Conservation (phyloP, 2,888 invertebrate species). For the Microplitis deprimator region DNA sequence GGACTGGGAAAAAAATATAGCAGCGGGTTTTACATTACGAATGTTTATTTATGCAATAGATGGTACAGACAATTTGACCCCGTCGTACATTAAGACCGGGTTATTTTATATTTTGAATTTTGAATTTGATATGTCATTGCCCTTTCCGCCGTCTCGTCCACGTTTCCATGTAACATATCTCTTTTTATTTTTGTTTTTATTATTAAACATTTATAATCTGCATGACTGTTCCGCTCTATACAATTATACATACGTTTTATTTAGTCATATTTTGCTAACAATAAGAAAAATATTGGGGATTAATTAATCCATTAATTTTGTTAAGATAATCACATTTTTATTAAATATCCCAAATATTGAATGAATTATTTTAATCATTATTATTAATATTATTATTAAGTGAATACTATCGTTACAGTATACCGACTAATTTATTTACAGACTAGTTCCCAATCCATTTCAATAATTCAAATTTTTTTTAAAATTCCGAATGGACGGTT, state of each 20-base stretch:
- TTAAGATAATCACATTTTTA: conserved; percentile 35
- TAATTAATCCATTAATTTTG: conserved; percentile 19
- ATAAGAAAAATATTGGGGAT: conserved; percentile 39
- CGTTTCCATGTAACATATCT: neutral
- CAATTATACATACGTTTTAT: neutral
- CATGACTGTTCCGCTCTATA: neutral
- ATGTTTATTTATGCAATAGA: conserved; percentile 24
- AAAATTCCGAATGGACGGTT: neutral
- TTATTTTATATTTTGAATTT: neutral
- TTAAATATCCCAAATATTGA: conserved; percentile 30
- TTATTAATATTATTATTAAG: neutral
- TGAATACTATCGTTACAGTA: conserved; percentile 28
- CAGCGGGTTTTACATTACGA: neutral
- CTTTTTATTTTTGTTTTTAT: no score
- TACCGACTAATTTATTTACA: conserved; percentile 27
- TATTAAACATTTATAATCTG: neutral
- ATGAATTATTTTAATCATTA: conserved; percentile 17
- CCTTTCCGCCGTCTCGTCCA: neutral
- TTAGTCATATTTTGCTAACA: conserved; percentile 16
- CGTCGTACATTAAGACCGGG: neutral
- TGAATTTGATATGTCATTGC: conserved; percentile 7
- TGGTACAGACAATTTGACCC: conserved; percentile 4
- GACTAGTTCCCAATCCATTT: neutral
- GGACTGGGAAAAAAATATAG: neutral
- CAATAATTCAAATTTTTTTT: neutral